These are phyloP conservation scores for Squalus acanthias DNA, from an alignment of 2,797 vertebrate species.

Conservation along the genomic window DNA sequence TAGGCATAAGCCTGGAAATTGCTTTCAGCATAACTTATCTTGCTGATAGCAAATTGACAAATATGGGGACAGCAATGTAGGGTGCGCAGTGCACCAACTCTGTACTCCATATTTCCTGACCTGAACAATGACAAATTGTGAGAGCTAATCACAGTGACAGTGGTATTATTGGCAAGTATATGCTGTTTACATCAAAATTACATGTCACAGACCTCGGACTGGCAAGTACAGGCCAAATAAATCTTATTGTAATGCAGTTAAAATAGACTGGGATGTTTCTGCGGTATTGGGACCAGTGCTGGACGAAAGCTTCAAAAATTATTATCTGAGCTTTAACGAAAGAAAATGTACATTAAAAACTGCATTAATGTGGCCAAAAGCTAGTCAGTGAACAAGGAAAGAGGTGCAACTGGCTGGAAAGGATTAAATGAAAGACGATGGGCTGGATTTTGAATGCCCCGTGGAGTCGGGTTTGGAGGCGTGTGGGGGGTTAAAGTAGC, in stretches of 20 bases:
- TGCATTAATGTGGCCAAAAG: background rate
- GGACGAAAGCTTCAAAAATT: background rate
- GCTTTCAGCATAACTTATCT: constrained; percentile 8
- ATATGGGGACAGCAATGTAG: background rate
- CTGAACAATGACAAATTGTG: background rate
- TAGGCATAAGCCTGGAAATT: constrained; percentile 12
- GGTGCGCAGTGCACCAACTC: background rate
- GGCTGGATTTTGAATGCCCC: too few species aligned
- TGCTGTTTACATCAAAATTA: background rate
- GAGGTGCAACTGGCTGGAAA: background rate
- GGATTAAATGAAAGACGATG: background rate
- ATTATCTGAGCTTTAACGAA: background rate
- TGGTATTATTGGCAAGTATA: background rate
- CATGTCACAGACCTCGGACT: background rate
- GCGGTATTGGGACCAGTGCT: background rate
- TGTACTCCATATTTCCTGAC: background rate
- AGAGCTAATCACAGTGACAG: background rate
- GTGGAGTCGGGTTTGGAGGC: too few species aligned
- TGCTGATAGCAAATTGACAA: background rate
- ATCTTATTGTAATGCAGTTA: background rate
- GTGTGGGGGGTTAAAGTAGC: too few species aligned
- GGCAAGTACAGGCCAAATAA: background rate
- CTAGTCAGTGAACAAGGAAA: background rate
- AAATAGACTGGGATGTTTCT: background rate
- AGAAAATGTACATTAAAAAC: background rate